Evolutionary conservation across 2,113 vertebrate species (phyloP).

Genomic region (Caretta caretta): DNA sequence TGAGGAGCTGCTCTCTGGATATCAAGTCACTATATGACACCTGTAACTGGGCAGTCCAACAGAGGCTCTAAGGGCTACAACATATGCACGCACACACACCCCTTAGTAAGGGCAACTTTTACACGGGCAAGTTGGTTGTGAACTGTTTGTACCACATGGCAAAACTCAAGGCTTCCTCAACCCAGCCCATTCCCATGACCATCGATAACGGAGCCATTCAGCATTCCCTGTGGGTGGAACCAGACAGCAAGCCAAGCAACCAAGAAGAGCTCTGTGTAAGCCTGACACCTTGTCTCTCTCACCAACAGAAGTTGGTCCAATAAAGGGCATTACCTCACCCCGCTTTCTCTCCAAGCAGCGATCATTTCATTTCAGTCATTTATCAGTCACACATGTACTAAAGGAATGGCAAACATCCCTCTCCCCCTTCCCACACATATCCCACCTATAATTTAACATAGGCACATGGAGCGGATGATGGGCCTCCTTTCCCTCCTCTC

Average conservation of each 20-base stretch:
- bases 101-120: not conserved
- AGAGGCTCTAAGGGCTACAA: too few relatives aligned
- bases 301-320: not conserved
- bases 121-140: not conserved
- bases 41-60: not conserved
- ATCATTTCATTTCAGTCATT: accelerated
- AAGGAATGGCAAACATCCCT: accelerated
- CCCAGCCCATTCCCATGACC: not conserved
- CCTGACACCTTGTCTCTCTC: not conserved
- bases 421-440: not conserved
- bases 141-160: not conserved
- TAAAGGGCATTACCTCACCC: too few relatives aligned
- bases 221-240: not conserved
- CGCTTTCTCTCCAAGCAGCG: not conserved
- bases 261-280: not conserved
- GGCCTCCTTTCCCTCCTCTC: not conserved
- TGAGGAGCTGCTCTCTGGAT: not conserved
- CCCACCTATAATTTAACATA: accelerated
- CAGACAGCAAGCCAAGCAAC: not conserved
- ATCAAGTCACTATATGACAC: not conserved
- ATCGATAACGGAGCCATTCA: not conserved
- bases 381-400: accelerated
- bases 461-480: accelerated
- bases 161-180: not conserved
- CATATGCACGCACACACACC: not conserved